These are phyloP conservation scores for Ginglymostoma cirratum DNA, from an alignment of 2,113 vertebrate genomes.

Conservation along the genomic window DNA sequence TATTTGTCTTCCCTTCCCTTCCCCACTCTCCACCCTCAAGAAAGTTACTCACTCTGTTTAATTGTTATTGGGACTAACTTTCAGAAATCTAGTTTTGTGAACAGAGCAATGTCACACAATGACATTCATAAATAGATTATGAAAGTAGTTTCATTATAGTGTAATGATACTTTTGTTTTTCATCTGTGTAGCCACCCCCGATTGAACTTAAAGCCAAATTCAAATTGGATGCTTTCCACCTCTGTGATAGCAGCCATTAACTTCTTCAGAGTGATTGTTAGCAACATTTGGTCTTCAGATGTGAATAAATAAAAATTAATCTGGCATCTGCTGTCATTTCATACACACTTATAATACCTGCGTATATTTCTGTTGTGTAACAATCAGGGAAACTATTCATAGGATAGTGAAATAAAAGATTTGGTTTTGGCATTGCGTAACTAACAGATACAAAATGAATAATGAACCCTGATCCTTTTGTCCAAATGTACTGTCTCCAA, in stretches of 20 bases:
- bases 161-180: neutral
- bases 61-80: neutral
- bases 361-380: neutral
- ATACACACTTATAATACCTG: neutral
- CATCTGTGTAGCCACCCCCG: neutral
- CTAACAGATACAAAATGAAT: neutral
- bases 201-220: neutral
- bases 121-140: neutral
- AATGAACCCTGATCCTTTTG: slow-evolving; percentile 5
- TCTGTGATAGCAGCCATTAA: neutral
- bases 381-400: neutral
- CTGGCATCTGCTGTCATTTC: neutral
- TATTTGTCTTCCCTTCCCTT: neutral
- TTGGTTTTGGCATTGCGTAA: neutral
- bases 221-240: slow-evolving; percentile 14
- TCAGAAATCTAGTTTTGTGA: neutral
- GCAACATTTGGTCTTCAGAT: neutral
- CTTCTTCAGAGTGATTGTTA: neutral
- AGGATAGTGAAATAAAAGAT: neutral
- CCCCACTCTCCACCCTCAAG: neutral
- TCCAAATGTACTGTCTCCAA: slow-evolving; percentile 8
- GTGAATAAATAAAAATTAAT: neutral
- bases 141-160: neutral
- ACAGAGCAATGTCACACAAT: neutral
- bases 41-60: neutral